These are phyloP conservation scores for Prionailurus bengalensis DNA, from an alignment of 2,113 vertebrate species.

Conservation along the genomic window DNA sequence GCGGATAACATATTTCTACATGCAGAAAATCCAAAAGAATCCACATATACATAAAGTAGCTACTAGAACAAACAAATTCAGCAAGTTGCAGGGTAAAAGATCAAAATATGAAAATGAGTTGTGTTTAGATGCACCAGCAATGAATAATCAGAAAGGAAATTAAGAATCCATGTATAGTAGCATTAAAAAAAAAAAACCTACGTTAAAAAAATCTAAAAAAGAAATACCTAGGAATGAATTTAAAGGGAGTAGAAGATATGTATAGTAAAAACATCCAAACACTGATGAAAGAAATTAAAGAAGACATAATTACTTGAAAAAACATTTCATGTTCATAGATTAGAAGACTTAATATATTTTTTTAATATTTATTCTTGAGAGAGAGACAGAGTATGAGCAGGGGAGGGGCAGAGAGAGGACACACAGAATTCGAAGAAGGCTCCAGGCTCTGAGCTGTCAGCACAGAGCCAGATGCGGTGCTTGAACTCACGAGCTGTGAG, in stretches of 20 bases:
- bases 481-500: too few species aligned
- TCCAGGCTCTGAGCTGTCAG: too few species aligned
- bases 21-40: background rate
- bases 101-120: background rate
- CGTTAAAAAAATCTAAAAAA: background rate
- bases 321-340: background rate
- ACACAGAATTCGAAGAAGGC: too few species aligned
- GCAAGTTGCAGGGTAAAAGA: background rate
- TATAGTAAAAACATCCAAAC: background rate
- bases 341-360: background rate
- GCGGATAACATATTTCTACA: background rate
- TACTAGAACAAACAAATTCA: background rate
- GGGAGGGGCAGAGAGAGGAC: too few species aligned
- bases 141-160: background rate
- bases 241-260: background rate
- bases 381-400: too few species aligned
- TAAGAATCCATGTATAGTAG: background rate
- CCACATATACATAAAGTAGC: background rate
- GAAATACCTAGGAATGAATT: background rate
- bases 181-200: background rate
- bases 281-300: background rate
- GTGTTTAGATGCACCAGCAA: background rate
- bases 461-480: too few species aligned
- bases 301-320: background rate
- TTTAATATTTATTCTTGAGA: too few species aligned